These are phyloP conservation scores for Megaceryle torquata DNA, from an alignment of 2,113 vertebrate species.

Conservation along the genomic window DNA sequence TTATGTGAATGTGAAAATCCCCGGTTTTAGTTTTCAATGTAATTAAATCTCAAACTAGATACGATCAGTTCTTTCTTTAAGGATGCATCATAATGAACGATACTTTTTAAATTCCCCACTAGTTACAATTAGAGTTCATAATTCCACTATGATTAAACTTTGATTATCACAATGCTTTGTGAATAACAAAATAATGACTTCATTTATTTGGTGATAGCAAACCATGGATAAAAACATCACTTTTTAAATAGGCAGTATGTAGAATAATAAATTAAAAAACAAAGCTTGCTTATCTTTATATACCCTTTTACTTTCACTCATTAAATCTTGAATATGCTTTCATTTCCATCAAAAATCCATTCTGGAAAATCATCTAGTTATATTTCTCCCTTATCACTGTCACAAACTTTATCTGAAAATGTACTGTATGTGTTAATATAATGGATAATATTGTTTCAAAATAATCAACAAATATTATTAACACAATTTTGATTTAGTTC, in stretches of 20 bases:
- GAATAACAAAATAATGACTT: slow-evolving; percentile 28
- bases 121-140: slow-evolving; percentile 25
- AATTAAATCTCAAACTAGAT: not conserved
- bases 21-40: not conserved
- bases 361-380: not conserved
- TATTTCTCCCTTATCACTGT: not conserved
- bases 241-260: not conserved
- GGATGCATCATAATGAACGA: not conserved
- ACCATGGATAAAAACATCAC: not conserved
- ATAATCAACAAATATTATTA: not conserved
- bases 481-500: not conserved
- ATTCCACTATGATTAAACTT: not conserved
- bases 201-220: not conserved
- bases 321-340: not conserved
- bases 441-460: not conserved
- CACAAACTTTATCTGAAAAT: not conserved
- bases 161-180: not conserved
- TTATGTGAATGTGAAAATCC: not conserved
- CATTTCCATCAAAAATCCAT: not conserved
- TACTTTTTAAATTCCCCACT: not conserved
- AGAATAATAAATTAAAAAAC: not conserved
- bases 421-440: not conserved
- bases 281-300: not conserved
- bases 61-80: not conserved
- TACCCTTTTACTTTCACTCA: not conserved